Evolutionary conservation across 2,888 invertebrate species (phyloP).

Genomic region (Drosophila paranaensis): DNA sequence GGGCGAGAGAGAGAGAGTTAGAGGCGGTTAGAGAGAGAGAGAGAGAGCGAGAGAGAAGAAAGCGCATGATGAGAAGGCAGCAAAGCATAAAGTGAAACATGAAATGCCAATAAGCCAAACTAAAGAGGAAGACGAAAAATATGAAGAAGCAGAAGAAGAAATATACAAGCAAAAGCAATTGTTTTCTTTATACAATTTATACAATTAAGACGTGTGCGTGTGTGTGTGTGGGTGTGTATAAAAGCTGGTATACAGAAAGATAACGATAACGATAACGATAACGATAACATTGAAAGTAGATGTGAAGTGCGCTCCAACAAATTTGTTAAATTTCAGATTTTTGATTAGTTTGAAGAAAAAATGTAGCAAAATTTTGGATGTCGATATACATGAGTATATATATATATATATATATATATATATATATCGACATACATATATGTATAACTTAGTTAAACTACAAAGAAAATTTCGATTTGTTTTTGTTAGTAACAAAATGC

Average conservation of each 20-base stretch:
- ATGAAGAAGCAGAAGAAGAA: not conserved
- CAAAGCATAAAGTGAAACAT: slow-evolving; percentile 20
- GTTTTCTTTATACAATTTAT: slow-evolving; percentile 25
- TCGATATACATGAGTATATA: not conserved
- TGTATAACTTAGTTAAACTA: not conserved
- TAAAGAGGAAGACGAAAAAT: not conserved
- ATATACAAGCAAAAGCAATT: slow-evolving; percentile 61
- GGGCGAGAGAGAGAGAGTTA: slow-evolving; percentile 19
- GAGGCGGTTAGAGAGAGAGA: slow-evolving; percentile 14
- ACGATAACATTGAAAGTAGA: slow-evolving; percentile 30
- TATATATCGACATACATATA: not conserved
- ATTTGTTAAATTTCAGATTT: slow-evolving; percentile 22
- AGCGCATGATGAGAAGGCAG: slow-evolving; percentile 35
- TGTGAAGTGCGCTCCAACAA: slow-evolving; percentile 23
- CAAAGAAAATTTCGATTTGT: not conserved
- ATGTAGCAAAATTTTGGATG: too few species aligned
- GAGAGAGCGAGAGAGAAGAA: slow-evolving; percentile 14
- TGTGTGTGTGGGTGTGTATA: slow-evolving; percentile 14
- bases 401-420: slow-evolving; percentile 1
- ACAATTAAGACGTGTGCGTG: slow-evolving; percentile 30
- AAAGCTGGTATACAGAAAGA: slow-evolving; percentile 31
- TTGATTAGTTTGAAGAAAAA: too few species aligned
- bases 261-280: slow-evolving; percentile 30
- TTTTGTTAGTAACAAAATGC: slow-evolving; percentile 1
- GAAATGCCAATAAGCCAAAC: slow-evolving; percentile 70